Conservation (phyloP, 2,113 vertebrate species). For the Clarias batrachus region DNA sequence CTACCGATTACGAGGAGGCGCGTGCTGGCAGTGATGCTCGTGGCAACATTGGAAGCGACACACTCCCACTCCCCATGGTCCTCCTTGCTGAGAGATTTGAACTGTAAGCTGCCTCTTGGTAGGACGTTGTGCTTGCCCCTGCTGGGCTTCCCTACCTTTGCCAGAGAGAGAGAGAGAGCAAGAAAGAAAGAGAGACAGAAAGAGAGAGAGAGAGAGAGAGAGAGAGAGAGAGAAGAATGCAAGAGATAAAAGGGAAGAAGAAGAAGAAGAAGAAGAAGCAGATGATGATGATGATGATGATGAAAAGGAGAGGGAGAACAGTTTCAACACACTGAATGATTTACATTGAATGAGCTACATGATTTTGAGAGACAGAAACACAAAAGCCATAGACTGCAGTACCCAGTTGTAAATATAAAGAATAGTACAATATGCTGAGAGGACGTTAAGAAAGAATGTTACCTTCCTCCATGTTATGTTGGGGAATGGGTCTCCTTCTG, state of each 20-base stretch:
- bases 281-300: neutral
- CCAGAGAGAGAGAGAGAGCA: slow-evolving; percentile 45
- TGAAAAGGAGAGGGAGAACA: neutral
- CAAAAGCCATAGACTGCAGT: neutral
- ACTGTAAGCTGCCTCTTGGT: slow-evolving; percentile 93
- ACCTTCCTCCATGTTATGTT: slow-evolving; percentile 99
- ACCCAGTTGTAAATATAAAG: neutral
- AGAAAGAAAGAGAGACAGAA: neutral
- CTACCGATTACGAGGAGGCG: slow-evolving; percentile 94
- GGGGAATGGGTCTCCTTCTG: slow-evolving; percentile 95
- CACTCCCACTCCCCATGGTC: slow-evolving; percentile 99
- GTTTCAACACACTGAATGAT: slow-evolving; percentile 8
- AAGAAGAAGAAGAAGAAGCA: neutral
- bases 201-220: neutral
- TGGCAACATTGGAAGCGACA: slow-evolving; percentile 93
- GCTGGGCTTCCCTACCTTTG: slow-evolving; percentile 96
- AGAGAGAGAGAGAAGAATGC: slow-evolving; percentile 2
- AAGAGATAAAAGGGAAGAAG: neutral
- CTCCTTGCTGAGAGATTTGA: slow-evolving; percentile 94
- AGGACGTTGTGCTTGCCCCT: slow-evolving; percentile 97
- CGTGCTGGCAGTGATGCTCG: slow-evolving; percentile 98
- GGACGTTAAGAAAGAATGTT: slow-evolving; percentile 28
- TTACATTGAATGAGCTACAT: neutral
- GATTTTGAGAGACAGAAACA: neutral
- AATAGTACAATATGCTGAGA: neutral